phyloP scores from a whole-genome alignment of 2,113 vertebrate genomes.

The Gallinago jamesoni region DNA sequence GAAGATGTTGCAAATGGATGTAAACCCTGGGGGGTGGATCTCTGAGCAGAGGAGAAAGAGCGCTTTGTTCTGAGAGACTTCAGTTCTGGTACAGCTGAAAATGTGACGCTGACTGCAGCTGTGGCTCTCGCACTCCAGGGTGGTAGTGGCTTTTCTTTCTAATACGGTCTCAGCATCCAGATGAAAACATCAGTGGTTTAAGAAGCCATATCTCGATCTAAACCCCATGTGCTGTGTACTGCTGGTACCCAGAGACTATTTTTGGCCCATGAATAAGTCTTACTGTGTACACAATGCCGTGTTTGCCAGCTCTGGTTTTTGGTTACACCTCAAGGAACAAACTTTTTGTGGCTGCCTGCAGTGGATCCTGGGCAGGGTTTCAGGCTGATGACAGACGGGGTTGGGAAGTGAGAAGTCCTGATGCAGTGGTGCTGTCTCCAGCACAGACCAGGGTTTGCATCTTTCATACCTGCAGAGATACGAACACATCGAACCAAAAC shows the following conservation, averaged over 20 bases:
- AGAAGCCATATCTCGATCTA: neutral
- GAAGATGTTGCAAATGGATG: conserved; percentile 96
- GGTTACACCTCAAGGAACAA: conserved; percentile 11
- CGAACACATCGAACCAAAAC: neutral
- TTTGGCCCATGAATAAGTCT: conserved; percentile 18
- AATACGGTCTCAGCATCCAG: neutral
- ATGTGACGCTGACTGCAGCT: neutral
- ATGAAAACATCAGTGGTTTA: neutral
- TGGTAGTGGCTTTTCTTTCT: neutral
- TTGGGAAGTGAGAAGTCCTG: neutral
- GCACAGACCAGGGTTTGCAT: neutral
- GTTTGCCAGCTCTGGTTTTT: conserved; percentile 16
- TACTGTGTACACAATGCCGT: neutral
- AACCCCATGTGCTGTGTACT: neutral
- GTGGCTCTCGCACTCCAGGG: neutral
- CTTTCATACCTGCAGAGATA: accelerated
- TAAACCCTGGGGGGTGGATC: conserved; percentile 88
- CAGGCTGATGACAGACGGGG: neutral
- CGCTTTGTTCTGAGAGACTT: conserved; percentile 65
- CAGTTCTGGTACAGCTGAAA: neutral
- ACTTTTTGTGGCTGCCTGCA: neutral
- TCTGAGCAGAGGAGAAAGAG: conserved; percentile 79
- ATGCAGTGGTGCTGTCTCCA: accelerated
- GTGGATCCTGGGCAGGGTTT: neutral
- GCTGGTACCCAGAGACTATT: conserved; percentile 14